phyloP scores from a whole-genome alignment of 1,140 invertebrate species.

The Hycleus phaleratus region DNA sequence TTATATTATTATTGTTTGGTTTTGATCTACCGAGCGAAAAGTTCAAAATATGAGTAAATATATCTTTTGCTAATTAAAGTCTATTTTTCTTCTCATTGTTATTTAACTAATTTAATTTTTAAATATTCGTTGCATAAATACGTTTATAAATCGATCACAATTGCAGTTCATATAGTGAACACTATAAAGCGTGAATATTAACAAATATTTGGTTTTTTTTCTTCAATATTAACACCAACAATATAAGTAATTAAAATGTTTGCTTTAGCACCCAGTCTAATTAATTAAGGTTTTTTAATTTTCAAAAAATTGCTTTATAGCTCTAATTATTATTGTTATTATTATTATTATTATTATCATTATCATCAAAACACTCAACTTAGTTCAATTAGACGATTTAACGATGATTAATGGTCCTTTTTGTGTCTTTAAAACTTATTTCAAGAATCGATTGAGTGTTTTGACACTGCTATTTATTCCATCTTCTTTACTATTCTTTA shows the following conservation, averaged over 20 bases:
- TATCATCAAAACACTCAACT: not conserved
- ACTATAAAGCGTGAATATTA: slow-evolving; percentile 39
- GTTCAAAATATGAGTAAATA: slow-evolving; percentile 10
- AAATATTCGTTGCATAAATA: slow-evolving; percentile 41
- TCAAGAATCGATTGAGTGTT: too few relatives aligned
- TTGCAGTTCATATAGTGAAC: slow-evolving; percentile 42
- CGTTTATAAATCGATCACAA: slow-evolving; percentile 39
- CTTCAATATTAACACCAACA: slow-evolving; percentile 30
- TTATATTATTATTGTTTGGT: not conserved
- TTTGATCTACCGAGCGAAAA: slow-evolving; percentile 11
- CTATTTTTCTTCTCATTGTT: slow-evolving; percentile 16
- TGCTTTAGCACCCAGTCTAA: slow-evolving; percentile 33
- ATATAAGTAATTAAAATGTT: slow-evolving; percentile 5
- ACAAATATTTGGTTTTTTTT: slow-evolving; percentile 22
- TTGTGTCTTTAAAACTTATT: too few relatives aligned
- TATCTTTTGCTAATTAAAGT: slow-evolving; percentile 1
- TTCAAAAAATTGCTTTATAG: not conserved
- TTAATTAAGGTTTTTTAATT: not conserved
- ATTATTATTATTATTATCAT: not conserved
- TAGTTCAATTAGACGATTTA: not conserved
- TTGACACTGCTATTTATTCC: too few relatives aligned
- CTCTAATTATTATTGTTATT: too few relatives aligned
- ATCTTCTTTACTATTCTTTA: too few relatives aligned
- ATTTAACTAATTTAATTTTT: slow-evolving; percentile 25
- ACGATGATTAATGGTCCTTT: too few relatives aligned